A percentile compares a stretch with the other conserved stretches of the same genome.
Conservation (phyloP, 2,888 invertebrate species). For the Augiades crinisus region DNA sequence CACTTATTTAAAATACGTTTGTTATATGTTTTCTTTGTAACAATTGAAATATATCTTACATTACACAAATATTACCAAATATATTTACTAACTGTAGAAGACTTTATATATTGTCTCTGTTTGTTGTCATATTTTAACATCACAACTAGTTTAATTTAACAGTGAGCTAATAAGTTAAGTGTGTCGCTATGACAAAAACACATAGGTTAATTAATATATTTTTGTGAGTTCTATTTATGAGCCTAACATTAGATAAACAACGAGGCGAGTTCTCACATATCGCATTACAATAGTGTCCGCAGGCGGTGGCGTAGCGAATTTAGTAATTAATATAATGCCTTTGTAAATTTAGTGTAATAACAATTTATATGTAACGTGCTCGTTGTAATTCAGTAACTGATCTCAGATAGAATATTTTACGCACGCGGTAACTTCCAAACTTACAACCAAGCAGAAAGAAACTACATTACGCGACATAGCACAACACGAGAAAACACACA, state of each 20-base stretch:
- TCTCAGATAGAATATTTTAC: slow-evolving; percentile 42
- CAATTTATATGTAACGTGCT: slow-evolving; percentile 25
- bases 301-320: slow-evolving; percentile 23
- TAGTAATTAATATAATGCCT: slow-evolving; percentile 22
- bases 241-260: too few species aligned
- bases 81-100: too few species aligned
- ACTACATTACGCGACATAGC: too few species aligned
- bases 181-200: too few species aligned
- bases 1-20: too few species aligned
- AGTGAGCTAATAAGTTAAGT: background rate
- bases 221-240: too few species aligned
- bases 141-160: background rate
- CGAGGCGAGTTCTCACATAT: background rate
- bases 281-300: background rate
- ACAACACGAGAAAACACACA: too few species aligned
- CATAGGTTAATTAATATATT: too few species aligned
- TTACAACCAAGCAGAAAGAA: background rate
- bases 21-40: too few species aligned
- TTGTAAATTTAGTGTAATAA: slow-evolving; percentile 33
- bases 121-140: background rate
- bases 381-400: slow-evolving; percentile 41
- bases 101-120: too few species aligned
- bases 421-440: slow-evolving; percentile 12
- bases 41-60: too few species aligned
- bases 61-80: too few species aligned